Conservation (phyloP, 2,113 vertebrate genomes). For the Grallaria varia region DNA sequence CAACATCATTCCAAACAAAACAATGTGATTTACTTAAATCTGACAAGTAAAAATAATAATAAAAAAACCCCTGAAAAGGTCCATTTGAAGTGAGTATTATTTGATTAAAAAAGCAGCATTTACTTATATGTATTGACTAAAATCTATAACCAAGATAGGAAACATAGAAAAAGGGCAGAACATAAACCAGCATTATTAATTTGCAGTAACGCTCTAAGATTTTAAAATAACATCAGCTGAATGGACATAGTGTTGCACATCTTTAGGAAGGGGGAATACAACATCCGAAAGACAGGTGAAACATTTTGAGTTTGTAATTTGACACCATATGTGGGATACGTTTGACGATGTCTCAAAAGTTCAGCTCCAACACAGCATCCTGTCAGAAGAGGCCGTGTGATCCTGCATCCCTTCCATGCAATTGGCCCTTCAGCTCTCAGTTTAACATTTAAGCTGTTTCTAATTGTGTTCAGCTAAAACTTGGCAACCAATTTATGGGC, state of each 20-base stretch:
- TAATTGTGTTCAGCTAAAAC: constrained; percentile 39
- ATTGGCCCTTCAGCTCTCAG: background rate
- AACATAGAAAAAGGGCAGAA: background rate
- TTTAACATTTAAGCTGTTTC: constrained; percentile 54
- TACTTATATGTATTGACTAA: background rate
- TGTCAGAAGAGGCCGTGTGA: background rate
- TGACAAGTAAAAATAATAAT: background rate
- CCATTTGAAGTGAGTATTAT: background rate
- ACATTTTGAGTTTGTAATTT: background rate
- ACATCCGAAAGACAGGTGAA: background rate
- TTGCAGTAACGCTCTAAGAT: background rate
- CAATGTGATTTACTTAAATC: background rate
- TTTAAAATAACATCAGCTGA: background rate
- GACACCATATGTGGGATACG: background rate
- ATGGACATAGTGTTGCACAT: background rate
- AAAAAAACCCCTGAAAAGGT: background rate
- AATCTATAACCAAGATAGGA: background rate
- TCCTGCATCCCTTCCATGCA: background rate
- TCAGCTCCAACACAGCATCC: background rate
- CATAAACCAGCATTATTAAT: background rate
- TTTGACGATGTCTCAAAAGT: background rate
- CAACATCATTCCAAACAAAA: background rate
- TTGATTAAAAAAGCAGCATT: background rate
- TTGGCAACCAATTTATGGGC: background rate
- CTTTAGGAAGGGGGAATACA: background rate